Base-by-base conservation (phyloP, 1,140 invertebrate genomes). In the Drosophila miranda region DNA sequence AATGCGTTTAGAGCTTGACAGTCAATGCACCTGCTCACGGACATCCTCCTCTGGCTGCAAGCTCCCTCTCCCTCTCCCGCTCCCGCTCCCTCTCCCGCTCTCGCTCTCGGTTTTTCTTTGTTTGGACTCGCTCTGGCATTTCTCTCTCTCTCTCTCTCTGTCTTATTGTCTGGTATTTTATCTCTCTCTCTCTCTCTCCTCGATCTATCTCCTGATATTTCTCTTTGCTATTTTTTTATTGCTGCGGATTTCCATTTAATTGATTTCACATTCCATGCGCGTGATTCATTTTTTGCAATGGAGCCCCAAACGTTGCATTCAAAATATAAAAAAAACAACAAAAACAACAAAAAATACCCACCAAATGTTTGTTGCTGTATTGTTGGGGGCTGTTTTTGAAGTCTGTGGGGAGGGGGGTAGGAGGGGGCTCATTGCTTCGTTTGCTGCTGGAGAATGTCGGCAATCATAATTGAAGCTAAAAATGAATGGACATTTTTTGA, bases 191-290 rank as follows among this genome's bases (percentile, higher is more conserved):
- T 45, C 14, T 49, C 28, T 46, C 19, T 19, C 19, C 19, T 34
- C 49, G 44, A 48, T 62, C 42, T 63, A 26, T 49, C 59, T 57
- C 13, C 46, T 11, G 42, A n/a, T 59, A 14, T 42, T 42, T 41
- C 41, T 43, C 52, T 61, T 70, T 48, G 19, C 43, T 45, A n/a
- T 50, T 49, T 21, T 50, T 19, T 71, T 64, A 38, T 55, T 56
- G 41, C 59, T 74, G 70, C 64, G 75, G 70, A 79, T 79, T 79
- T 79, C 76, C 76, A 79, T 79, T 79, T 79, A 75, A 79, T 79
- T 75, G 76, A 71, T 71, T 79, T 70, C 76, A 71, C 76, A 79
- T 79, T 79, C 77, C 71, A 41, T 14, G 57, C 59, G 71, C 49
- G 66, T 80, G 77, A 79, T 71, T 79, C 63, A 79, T 57, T 51